phyloP scores from a whole-genome alignment of 2,113 vertebrate genomes.

The Oxyura jamaicensis region DNA sequence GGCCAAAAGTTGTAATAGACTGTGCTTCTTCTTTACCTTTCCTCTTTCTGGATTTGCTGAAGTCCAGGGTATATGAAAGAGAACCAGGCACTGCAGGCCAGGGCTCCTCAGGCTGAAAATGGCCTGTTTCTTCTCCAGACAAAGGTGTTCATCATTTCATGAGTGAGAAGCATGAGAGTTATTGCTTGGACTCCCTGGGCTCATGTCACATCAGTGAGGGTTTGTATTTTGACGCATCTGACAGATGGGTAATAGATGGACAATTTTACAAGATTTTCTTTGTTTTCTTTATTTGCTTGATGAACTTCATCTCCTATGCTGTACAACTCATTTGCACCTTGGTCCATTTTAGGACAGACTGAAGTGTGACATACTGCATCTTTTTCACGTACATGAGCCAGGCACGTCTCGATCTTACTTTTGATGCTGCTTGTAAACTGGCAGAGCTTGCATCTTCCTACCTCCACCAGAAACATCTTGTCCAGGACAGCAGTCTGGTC shows the following conservation, averaged over 20 bases:
- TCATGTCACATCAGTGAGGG: conserved; percentile 61
- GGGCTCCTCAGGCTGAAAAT: conserved; percentile 22
- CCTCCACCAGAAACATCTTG: conserved; percentile 76
- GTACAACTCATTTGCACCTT: background rate
- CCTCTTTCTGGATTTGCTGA: background rate
- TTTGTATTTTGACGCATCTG: conserved; percentile 72
- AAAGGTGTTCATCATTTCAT: conserved; percentile 75
- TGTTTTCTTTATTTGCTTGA: conserved; percentile 55
- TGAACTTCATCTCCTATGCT: conserved; percentile 41
- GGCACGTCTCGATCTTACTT: conserved; percentile 55
- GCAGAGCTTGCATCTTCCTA: conserved; percentile 69
- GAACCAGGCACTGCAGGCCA: background rate
- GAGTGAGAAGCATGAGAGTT: conserved; percentile 55
- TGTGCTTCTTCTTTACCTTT: conserved; percentile 73
- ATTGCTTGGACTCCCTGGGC: conserved; percentile 9
- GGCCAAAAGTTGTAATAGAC: conserved; percentile 69
- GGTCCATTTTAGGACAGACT: background rate
- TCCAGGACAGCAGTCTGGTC: conserved; percentile 31
- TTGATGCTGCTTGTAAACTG: conserved; percentile 71
- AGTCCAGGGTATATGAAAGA: conserved; percentile 22
- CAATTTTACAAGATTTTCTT: conserved; percentile 64
- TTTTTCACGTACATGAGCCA: conserved; percentile 31
- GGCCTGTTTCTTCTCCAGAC: conserved; percentile 64
- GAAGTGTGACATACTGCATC: background rate
- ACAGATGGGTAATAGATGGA: conserved; percentile 60